Conservation (phyloP, 2,113 vertebrate genomes). For the Epinephelus moara region DNA sequence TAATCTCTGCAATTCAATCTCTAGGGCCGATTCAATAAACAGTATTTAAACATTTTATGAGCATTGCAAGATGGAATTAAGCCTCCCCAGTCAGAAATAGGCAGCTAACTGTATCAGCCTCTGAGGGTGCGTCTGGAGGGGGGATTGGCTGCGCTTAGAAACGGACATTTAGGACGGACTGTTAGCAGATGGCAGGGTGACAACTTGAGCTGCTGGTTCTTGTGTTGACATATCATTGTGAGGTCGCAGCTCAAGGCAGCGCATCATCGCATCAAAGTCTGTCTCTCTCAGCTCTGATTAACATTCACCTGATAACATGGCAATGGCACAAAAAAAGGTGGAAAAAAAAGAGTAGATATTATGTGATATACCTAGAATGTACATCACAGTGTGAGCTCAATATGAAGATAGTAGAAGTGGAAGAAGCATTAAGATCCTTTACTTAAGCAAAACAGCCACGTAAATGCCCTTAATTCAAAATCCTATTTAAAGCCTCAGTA, state of each 20-base stretch:
- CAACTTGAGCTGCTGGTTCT: conserved; percentile 64
- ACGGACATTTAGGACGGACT: conserved; percentile 55
- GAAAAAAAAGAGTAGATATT: background rate
- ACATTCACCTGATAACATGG: conserved; percentile 32
- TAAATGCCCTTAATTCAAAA: background rate
- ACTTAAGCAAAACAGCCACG: background rate
- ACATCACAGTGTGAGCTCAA: background rate
- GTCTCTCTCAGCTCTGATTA: conserved; percentile 37
- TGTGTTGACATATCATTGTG: conserved; percentile 65
- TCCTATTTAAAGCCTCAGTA: background rate
- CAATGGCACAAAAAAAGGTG: conserved; percentile 13
- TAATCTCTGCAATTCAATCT: conserved; percentile 65
- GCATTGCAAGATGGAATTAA: conserved; percentile 50
- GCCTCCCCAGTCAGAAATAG: conserved; percentile 40
- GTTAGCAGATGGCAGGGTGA: conserved; percentile 73
- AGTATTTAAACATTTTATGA: conserved; percentile 55
- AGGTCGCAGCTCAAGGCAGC: conserved; percentile 62
- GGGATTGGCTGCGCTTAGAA: conserved; percentile 42
- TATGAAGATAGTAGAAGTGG: background rate
- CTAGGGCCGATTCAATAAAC: conserved; percentile 47
- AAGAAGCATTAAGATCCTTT: background rate
- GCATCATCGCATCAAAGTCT: conserved; percentile 55
- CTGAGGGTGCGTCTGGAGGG: conserved; percentile 22
- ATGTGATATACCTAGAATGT: background rate
- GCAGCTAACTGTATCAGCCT: conserved; percentile 30